These are phyloP conservation scores for Sciaenops ocellatus DNA, from an alignment of 2,797 vertebrate genomes.

Conservation along the genomic window DNA sequence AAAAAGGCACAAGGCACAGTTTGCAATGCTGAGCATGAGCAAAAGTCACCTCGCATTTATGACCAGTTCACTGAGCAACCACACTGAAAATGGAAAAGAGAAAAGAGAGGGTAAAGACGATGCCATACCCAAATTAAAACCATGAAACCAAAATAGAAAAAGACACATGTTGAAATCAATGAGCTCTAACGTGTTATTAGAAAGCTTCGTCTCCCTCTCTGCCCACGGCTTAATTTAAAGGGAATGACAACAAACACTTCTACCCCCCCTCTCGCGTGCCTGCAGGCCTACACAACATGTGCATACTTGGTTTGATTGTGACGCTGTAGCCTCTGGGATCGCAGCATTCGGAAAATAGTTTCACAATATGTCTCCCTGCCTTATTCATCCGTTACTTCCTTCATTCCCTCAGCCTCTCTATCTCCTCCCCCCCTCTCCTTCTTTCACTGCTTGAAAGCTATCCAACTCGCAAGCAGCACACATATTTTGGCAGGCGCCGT, in stretches of 20 bases:
- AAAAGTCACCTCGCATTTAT: slow-evolving; percentile 32
- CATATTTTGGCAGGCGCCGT: slow-evolving; percentile 53
- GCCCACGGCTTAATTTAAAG: slow-evolving; percentile 12
- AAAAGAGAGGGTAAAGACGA: background rate
- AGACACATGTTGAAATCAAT: slow-evolving; percentile 34
- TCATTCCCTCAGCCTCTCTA: slow-evolving; percentile 13
- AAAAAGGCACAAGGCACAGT: slow-evolving; percentile 1
- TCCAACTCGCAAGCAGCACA: slow-evolving; percentile 44
- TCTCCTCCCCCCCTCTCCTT: background rate
- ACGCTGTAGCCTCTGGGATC: slow-evolving; percentile 22
- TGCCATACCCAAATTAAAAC: slow-evolving; percentile 42
- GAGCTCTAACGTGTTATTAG: slow-evolving; percentile 42
- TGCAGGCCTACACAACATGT: slow-evolving; percentile 35
- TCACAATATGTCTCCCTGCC: slow-evolving; percentile 34
- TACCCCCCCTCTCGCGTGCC: background rate
- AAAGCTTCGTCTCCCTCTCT: slow-evolving; percentile 29
- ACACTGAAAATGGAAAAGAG: slow-evolving; percentile 2
- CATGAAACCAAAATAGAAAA: slow-evolving; percentile 42
- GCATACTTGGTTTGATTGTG: slow-evolving; percentile 32
- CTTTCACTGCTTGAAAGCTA: slow-evolving; percentile 33
- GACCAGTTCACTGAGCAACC: slow-evolving; percentile 25
- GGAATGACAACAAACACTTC: slow-evolving; percentile 24
- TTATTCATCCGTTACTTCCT: slow-evolving; percentile 32
- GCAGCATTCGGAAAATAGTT: slow-evolving; percentile 37
- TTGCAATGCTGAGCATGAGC: slow-evolving; percentile 1